Evolutionary conservation across 2,888 invertebrate species (phyloP), one percentile per base, ranked within the genome.

Genomic region (Meiosimyza platycephala): DNA sequence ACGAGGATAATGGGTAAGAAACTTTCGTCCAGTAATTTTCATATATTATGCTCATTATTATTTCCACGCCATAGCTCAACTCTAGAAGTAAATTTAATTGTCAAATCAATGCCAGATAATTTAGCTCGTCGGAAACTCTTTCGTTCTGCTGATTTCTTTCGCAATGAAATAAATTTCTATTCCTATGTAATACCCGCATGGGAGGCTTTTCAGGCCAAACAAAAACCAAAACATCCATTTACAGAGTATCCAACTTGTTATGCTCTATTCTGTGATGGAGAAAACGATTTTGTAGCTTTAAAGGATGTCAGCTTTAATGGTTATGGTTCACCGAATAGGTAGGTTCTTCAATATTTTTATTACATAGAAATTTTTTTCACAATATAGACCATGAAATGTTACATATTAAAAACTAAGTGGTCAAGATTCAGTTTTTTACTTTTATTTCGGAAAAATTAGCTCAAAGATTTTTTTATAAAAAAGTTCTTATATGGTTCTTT

Each of bases 131-230:
- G 91, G 0, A 90, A 91, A 47, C 90, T 93, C 0, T 93, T 90
- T 78, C 88, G 91, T 72, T 92, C 91, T 54, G 81, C 88, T 4
- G 92, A 92, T 64, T 93, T 93, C 82, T 94, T 93, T 80, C 87
- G 88, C 75, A 93, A 93, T 80, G 93, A 94, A 85, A 91, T 92
- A 0, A 86, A 87, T 68, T 93, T 93, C 82, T 94, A 93, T 83
- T 86, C 79, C 0, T 84, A 84, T 64, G 79, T 87, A 6, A 73
- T 87, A 2, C 86, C 86, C 3, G 83, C 82, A 2, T 80, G 85
- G 62, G 85, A 85, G 60, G 77, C 78, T 7, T 87, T 87, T 65
- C 87, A 87, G 72, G 67, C 75, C 0, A 74, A 77, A 4, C 80
- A 79, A 1, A 73, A 81, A 15, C 80, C 83, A 0, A 79, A 81